Evolutionary conservation across 2,797 vertebrate genomes (phyloP), one percentile per base, ranked within the genome.

Genomic region (Threskiornis aethiopicus): DNA sequence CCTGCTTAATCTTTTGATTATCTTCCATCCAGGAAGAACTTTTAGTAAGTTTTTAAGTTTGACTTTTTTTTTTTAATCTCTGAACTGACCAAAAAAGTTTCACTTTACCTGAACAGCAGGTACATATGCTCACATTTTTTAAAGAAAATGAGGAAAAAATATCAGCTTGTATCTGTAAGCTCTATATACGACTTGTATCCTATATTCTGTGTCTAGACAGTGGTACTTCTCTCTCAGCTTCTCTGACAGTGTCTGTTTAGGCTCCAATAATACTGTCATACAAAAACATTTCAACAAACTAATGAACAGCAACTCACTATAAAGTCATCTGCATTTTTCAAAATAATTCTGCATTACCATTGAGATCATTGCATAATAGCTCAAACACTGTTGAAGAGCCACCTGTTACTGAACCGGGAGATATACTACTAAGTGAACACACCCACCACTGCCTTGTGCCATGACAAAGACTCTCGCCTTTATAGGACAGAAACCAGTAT

Each of bases 391-490:
- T 11, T 73, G 14, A 61, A 52, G 15, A 67, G 11, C 15, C 28
- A 47, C 9, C 15, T 57, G 6, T 14, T 76, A 39, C n/a, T 41
- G 16, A 52, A 35, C 4, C 8, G 77, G 35, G 35, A 65, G 20
- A 26, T 26, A 14, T 1, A n/a, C 14, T 59, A 11, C 37, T 76
- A 25, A 59, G 9, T n/a, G 57, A 75, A 75, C 13, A 57, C 6
- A 69, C 7, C 10, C 13, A 39, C 9, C 5, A 4, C 26, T 71
- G 35, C 33, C 25, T 71, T 16, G 12, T n/a, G 16, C 10, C 35
- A 31, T 26, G 37, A 75, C 0, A 0, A 70, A 86, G 33, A 52
- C 10, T 22, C 25, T 17, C 0, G 1, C 6, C 13, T 66, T 29
- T 54, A 24, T 3, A 44, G 28, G 29, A 41, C 4, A 80, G 37